Percentiles rank a stretch among this genome's conserved stretches.
These are phyloP conservation scores for Chesias legatella DNA, from an alignment of 2,888 invertebrate genomes.

Conservation along the genomic window DNA sequence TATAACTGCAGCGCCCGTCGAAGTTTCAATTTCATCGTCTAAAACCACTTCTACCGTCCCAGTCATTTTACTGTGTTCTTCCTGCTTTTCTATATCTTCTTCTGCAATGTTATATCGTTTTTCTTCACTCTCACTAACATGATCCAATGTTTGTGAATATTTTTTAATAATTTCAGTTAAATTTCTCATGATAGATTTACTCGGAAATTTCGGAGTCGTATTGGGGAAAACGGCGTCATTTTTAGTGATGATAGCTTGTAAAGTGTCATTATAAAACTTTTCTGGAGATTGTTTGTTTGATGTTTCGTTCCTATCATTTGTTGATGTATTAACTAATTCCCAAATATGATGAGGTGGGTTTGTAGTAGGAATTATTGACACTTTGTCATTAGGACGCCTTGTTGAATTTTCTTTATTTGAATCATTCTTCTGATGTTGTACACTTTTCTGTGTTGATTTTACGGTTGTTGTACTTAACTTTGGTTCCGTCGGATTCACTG, in stretches of 20 bases:
- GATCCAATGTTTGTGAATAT: constrained; percentile 69
- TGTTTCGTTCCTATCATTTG: constrained; percentile 59
- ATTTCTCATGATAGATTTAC: constrained; percentile 77
- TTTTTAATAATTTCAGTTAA: constrained; percentile 84
- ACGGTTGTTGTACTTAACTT: constrained; percentile 18
- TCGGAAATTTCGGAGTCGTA: constrained; percentile 66
- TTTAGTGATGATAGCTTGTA: constrained; percentile 82
- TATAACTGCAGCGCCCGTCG: constrained; percentile 56
- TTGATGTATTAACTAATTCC: constrained; percentile 81
- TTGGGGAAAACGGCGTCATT: constrained; percentile 71
- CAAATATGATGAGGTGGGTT: constrained; percentile 70
- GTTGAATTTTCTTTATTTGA: constrained; percentile 55
- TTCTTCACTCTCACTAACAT: constrained; percentile 6
- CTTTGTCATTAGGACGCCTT: constrained; percentile 69
- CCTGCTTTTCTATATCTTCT: constrained; percentile 45
- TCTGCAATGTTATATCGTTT: constrained; percentile 30
- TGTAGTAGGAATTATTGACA: constrained; percentile 69
- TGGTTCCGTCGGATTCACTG: constrained; percentile 25
- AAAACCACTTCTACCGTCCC: constrained; percentile 71
- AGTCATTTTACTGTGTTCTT: constrained; percentile 54
- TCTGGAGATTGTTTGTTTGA: constrained; percentile 65
- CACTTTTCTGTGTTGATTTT: constrained; percentile 20
- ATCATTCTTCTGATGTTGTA: constrained; percentile 11
- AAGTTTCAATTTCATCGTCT: constrained; percentile 64
- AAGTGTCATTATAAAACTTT: constrained; percentile 81